Conservation (phyloP, 2,113 vertebrate genomes). For the Odobenus rosmarus region DNA sequence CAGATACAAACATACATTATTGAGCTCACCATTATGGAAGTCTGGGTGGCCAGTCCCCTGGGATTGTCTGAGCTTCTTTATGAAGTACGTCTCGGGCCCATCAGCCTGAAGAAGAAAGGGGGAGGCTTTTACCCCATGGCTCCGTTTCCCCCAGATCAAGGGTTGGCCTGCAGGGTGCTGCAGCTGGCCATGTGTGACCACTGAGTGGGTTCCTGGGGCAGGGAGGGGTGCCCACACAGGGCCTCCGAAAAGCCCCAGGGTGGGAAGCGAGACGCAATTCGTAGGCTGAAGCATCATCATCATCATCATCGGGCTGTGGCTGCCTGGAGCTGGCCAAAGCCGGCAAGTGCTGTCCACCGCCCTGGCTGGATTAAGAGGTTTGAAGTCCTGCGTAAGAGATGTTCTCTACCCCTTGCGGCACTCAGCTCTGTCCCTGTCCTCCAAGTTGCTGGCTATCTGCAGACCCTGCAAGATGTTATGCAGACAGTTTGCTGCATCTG, state of each 20-base stretch:
- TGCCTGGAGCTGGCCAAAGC: not conserved
- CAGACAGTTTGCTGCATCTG: not conserved
- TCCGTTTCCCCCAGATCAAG: not conserved
- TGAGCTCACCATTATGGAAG: not conserved
- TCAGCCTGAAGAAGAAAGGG: not conserved
- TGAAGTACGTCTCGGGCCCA: not conserved
- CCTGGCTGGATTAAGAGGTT: not conserved
- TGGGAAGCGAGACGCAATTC: accelerated
- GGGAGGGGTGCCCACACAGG: not conserved
- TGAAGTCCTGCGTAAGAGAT: accelerated
- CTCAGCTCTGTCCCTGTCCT: not conserved
- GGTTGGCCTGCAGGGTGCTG: not conserved
- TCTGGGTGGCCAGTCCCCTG: not conserved
- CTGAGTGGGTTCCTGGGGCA: not conserved
- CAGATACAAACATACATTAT: accelerated
- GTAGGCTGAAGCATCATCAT: no score
- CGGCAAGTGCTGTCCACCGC: not conserved
- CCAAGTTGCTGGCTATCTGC: not conserved
- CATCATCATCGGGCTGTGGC: no score
- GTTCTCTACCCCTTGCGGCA: not conserved
- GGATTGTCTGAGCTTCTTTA: not conserved
- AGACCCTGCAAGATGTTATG: no score
- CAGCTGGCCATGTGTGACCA: not conserved
- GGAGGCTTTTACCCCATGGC: not conserved
- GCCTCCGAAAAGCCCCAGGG: not conserved